A percentile compares a stretch with the other conserved stretches of the same genome.
Conservation (phyloP, 2,888 invertebrate species). For the Parthenolecanium corni region DNA sequence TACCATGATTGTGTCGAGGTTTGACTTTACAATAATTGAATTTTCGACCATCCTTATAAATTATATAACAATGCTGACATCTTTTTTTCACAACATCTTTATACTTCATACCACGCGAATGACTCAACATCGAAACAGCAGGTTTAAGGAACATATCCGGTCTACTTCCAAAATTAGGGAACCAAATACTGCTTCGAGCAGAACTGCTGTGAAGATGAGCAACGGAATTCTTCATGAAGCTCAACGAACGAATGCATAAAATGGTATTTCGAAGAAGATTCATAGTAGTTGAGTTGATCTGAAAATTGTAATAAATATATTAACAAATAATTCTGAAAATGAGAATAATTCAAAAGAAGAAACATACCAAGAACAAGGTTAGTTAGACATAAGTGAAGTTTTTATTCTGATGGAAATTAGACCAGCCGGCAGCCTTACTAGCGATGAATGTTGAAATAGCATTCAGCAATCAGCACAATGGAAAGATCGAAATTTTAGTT, state of each 20-base stretch:
- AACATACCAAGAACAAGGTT: too few relatives aligned
- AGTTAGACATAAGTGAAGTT: too few relatives aligned
- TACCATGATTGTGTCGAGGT: slow-evolving; percentile 71
- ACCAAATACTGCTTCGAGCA: too few relatives aligned
- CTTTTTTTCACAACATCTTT: slow-evolving; percentile 55
- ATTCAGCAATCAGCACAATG: too few relatives aligned
- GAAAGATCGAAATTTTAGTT: too few relatives aligned
- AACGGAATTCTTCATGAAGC: background rate
- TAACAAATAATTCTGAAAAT: too few relatives aligned
- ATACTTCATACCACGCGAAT: slow-evolving; percentile 27
- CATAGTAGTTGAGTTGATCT: background rate
- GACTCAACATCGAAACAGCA: background rate
- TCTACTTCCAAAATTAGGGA: background rate
- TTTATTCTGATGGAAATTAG: too few relatives aligned
- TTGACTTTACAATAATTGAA: slow-evolving; percentile 64
- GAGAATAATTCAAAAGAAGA: too few relatives aligned
- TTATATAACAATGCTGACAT: slow-evolving; percentile 68
- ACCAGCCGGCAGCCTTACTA: too few relatives aligned
- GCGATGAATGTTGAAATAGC: too few relatives aligned
- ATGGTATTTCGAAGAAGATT: background rate
- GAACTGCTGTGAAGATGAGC: too few relatives aligned
- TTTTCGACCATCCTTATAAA: slow-evolving; percentile 52
- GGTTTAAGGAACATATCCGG: background rate
- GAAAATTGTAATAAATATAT: background rate
- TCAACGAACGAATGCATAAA: background rate